Base-by-base conservation (phyloP, 2,888 invertebrate species). In the Matsumyia berberina region DNA sequence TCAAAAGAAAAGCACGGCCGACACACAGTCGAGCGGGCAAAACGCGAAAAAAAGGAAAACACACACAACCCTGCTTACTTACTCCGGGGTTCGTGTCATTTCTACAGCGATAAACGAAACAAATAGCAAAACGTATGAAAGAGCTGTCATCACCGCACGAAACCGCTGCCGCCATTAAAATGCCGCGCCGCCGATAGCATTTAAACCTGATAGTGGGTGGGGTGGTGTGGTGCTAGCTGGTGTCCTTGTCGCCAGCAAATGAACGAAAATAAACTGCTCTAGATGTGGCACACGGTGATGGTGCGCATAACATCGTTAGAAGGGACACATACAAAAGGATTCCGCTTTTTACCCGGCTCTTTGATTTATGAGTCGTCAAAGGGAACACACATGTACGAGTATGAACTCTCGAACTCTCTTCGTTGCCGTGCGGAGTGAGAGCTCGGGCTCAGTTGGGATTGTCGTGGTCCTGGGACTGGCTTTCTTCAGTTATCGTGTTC, bases 311-410 rank as follows among this genome's bases (percentile, higher is more conserved):
- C 53, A 51, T 17, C 24, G 66, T 72, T 82, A 78, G 55, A 72
- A 46, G 19, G 60, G 58, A 44, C 58, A 64, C 31, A 44, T 31
- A 42, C 55, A 67, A 83, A 72, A 44, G 82, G 72, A 67, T 46
- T 73, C 42, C 11, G 37, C n/a, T 67, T 55, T 78, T 72, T 29
- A 31, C 44, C 31, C 17, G 46, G 8, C 33, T n/a, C 79, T 79
- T 83, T 83, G 83, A 83, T 83, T 83, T 83, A 83, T 79, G 83
- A 79, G 55, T 44, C 79, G 67, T 83, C 83, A 83, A 67, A 83
- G 53, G 57, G 60, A 81, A 73, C 49, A 55, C 55, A 44, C 60
- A 74, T 24, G 24, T 24, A 24, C 24, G 4, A 4, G 24, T 62
- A 80, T 79, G 79, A 79, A 51, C 70, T 64, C 64, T 46, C 24